These are phyloP conservation scores for Caenorhabditis wallacei DNA, from an alignment of 2,888 invertebrate species.

Conservation along the genomic window DNA sequence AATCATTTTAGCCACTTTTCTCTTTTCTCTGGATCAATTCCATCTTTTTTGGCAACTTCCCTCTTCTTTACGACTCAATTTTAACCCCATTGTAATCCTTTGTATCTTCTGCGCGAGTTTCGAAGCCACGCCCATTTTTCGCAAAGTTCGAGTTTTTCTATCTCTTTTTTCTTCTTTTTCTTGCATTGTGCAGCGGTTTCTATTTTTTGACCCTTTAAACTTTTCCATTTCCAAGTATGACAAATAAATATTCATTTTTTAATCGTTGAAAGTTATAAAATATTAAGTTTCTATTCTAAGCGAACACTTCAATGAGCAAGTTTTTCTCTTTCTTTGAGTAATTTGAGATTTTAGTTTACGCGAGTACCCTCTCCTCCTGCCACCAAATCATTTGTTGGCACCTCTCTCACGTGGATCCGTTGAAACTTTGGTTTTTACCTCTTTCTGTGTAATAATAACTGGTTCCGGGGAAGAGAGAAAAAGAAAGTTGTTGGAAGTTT, in stretches of 20 bases:
- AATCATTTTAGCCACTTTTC: constrained; percentile 31
- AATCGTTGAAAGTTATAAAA: constrained; percentile 4
- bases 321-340: constrained; percentile 1
- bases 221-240: background rate
- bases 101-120: constrained; percentile 19
- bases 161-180: constrained; percentile 8
- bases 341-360: constrained; percentile 48
- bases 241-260: constrained; percentile 10
- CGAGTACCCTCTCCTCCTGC: background rate
- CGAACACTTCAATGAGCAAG: constrained; percentile 45
- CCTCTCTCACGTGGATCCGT: constrained; percentile 33
- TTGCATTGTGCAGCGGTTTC: background rate
- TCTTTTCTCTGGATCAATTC: constrained; percentile 12
- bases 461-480: constrained; percentile 9
- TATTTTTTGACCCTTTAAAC: constrained; percentile 24
- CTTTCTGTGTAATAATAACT: constrained; percentile 34
- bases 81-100: constrained; percentile 65
- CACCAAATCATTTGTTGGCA: background rate
- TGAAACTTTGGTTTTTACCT: constrained; percentile 11
- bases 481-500: constrained; percentile 7
- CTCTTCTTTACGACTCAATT: constrained; percentile 44
- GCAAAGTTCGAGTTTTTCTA: constrained; percentile 50
- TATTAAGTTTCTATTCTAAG: constrained; percentile 2
- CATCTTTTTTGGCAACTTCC: constrained; percentile 45
- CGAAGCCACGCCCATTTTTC: constrained; percentile 14